Conservation (phyloP, 2,888 invertebrate genomes). For the Tetrapedia diversipes region DNA sequence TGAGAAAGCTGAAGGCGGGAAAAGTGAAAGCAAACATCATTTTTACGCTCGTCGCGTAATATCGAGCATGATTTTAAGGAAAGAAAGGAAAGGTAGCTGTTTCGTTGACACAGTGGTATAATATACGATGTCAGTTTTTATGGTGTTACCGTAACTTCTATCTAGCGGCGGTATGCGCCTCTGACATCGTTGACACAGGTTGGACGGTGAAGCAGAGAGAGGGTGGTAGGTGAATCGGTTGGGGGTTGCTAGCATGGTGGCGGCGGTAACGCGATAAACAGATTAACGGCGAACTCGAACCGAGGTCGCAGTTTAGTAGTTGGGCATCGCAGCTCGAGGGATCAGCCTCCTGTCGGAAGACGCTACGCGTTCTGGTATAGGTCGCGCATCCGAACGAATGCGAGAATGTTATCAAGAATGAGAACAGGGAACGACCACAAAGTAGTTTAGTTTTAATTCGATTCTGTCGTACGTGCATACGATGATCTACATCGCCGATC, state of each 20-base stretch:
- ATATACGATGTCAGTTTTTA: neutral
- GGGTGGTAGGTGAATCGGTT: slow-evolving; percentile 53
- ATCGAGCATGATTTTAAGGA: no score
- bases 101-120: no score
- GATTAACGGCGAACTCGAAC: slow-evolving; percentile 80
- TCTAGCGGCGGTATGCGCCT: slow-evolving; percentile 10
- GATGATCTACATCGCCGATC: no score
- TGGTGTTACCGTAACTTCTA: neutral
- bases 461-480: no score
- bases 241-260: slow-evolving; percentile 73
- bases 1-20: no score
- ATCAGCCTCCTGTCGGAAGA: slow-evolving; percentile 40
- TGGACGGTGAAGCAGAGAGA: slow-evolving; percentile 42
- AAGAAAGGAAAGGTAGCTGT: no score
- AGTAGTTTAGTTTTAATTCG: no score
- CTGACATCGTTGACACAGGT: slow-evolving; percentile 41
- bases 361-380: slow-evolving; percentile 13
- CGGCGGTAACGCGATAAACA: slow-evolving; percentile 82
- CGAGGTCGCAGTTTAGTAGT: slow-evolving; percentile 76
- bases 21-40: no score
- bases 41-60: no score
- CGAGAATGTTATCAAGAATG: neutral
- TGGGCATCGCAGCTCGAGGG: slow-evolving; percentile 66
- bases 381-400: neutral
- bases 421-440: no score